These are phyloP conservation scores for Acanthochromis polyacanthus DNA, from an alignment of 2,113 vertebrate genomes.

Conservation along the genomic window DNA sequence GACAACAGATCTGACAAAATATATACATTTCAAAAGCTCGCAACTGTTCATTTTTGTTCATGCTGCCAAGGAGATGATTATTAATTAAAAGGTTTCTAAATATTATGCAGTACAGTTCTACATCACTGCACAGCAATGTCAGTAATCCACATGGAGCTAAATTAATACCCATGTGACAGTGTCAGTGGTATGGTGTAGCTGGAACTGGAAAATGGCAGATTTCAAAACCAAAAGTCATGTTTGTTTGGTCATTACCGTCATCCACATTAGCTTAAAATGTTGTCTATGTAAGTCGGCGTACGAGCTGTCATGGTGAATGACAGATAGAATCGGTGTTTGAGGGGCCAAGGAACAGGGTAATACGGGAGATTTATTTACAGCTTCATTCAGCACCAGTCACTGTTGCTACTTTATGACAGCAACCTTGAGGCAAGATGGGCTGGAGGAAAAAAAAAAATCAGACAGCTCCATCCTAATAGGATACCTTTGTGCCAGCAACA, in stretches of 20 bases:
- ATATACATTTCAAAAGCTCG: too few relatives aligned
- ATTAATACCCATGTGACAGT: background rate
- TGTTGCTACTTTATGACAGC: constrained; percentile 53
- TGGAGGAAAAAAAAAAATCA: constrained; percentile 38
- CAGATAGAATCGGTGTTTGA: constrained; percentile 14
- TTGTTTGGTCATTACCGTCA: background rate
- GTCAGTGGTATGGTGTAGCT: background rate
- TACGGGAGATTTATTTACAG: constrained; percentile 61
- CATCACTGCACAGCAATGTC: background rate
- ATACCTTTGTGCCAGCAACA: constrained; percentile 26
- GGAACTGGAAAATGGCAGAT: background rate
- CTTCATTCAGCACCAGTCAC: constrained; percentile 20
- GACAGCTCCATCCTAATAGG: constrained; percentile 54
- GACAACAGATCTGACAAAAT: background rate
- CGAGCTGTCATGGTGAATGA: constrained; percentile 20
- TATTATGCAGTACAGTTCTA: background rate
- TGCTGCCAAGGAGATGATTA: background rate
- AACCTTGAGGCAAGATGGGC: constrained; percentile 53
- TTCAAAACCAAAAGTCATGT: background rate
- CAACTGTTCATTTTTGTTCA: background rate
- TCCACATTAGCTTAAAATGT: background rate
- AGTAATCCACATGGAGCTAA: too few relatives aligned
- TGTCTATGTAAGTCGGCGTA: background rate
- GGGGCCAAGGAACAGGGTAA: constrained; percentile 18
- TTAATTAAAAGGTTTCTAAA: background rate